Percentiles rank a stretch among this genome's conserved stretches.
These are phyloP conservation scores for Sarcoramphus papa DNA, from an alignment of 2,797 vertebrate genomes.

Conservation along the genomic window DNA sequence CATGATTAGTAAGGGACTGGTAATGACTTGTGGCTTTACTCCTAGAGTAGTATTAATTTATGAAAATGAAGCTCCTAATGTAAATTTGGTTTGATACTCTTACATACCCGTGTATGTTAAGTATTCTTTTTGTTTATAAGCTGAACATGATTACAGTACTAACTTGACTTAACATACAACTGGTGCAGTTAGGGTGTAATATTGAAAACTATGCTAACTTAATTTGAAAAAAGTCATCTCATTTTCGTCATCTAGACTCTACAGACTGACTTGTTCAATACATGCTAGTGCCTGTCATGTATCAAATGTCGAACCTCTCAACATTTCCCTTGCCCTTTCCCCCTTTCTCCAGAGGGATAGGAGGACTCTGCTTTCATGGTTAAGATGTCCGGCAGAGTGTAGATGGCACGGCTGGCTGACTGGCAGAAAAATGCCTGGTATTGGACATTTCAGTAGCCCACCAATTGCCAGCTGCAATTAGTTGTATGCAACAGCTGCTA, in stretches of 20 bases:
- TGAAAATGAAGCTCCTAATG: neutral
- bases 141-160: neutral
- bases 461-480: neutral
- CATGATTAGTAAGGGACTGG: neutral
- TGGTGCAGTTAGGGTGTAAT: neutral
- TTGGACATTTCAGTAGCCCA: neutral
- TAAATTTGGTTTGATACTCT: neutral
- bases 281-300: neutral
- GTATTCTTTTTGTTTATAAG: neutral
- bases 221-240: neutral
- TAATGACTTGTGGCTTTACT: neutral
- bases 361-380: neutral
- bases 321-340: neutral
- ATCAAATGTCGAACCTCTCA: neutral
- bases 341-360: neutral
- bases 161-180: too few relatives aligned
- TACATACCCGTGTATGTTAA: neutral
- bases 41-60: neutral
- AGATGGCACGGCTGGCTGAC: neutral
- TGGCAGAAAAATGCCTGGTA: neutral
- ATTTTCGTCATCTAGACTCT: neutral
- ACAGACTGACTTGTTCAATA: neutral
- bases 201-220: neutral
- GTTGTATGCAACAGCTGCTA: neutral
- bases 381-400: neutral